Evolutionary conservation across 2,113 vertebrate species (phyloP).

Genomic region (Tichodroma muraria): DNA sequence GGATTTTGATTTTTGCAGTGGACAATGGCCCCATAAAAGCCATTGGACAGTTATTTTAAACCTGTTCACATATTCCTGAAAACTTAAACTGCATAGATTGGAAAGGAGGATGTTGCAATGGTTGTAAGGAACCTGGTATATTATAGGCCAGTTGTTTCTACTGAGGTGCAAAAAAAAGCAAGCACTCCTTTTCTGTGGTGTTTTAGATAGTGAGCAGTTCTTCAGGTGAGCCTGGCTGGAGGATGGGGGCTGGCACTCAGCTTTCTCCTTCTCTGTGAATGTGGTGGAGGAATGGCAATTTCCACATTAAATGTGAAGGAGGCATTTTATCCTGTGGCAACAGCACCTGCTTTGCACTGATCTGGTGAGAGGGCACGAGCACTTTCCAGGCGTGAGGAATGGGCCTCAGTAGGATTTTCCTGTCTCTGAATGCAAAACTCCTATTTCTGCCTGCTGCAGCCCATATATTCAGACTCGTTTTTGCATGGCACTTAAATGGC

Average conservation of each 20-base stretch:
- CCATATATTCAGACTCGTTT: background rate
- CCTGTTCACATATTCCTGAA: background rate
- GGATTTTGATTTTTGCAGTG: background rate
- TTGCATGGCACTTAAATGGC: background rate
- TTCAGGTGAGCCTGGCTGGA: background rate
- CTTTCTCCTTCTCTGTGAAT: background rate
- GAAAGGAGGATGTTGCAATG: background rate
- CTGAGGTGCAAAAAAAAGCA: background rate
- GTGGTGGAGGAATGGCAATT: background rate
- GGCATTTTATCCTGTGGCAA: background rate
- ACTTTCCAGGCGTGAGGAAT: background rate
- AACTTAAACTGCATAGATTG: background rate
- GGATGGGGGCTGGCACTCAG: background rate
- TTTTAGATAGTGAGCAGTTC: background rate
- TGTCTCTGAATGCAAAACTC: conserved; percentile 8
- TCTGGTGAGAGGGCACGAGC: background rate
- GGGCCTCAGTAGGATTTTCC: background rate
- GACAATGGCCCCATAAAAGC: background rate
- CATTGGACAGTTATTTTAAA: background rate
- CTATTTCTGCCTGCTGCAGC: background rate
- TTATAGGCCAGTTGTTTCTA: background rate
- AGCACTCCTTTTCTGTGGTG: background rate
- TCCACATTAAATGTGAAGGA: background rate
- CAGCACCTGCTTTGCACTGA: background rate
- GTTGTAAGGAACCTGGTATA: background rate